Evolutionary conservation across 2,113 vertebrate species (phyloP), one percentile per base, ranked within the genome.

Genomic region (Sylvicapra grimmia): DNA sequence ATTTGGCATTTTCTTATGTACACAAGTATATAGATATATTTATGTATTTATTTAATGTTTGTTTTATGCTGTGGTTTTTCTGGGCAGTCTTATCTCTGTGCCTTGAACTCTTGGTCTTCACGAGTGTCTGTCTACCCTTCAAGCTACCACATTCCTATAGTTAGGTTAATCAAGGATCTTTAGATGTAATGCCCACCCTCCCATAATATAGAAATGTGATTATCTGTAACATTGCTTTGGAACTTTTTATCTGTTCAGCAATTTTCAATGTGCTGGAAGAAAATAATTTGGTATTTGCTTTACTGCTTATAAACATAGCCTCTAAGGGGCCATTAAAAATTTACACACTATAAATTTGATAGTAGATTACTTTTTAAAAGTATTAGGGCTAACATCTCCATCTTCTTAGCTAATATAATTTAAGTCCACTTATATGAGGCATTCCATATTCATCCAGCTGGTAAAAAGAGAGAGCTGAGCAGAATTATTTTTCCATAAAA

Each of bases 231-330:
- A 77, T 53, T 68, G 19, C 36, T 86, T n/a, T 31, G 44, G 23
- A 79, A 53, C 14, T 86, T 96, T 72, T 49, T 89, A 97, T 93
- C 90, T 95, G 65, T 63, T 97, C 59, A 91, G 54, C 68, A 91
- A 89, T 94, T 97, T 93, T 96, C 49, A 85, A 53, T 51, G 82
- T 84, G 40, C 59, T 97, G 94, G n/a, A 94, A 91, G 92, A 89
- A 96, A 97, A 97, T 97, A 93, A 97, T 96, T 96, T 96, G n/a
- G 25, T 93, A 91, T 97, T 96, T 97, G 89, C 54, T 97, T 95
- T 97, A 93, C n/a, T 93, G 58, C 82, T 89, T 96, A 91, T 94
- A 95, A 96, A 95, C 65, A 56, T 15, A 95, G 49, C 23, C 77
- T 59, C 86, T 49, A 80, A 94, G 91, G 82, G 82, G 36, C 40